Base-by-base conservation (phyloP, 1,140 invertebrate genomes). In the Asbolus verrucosus region DNA sequence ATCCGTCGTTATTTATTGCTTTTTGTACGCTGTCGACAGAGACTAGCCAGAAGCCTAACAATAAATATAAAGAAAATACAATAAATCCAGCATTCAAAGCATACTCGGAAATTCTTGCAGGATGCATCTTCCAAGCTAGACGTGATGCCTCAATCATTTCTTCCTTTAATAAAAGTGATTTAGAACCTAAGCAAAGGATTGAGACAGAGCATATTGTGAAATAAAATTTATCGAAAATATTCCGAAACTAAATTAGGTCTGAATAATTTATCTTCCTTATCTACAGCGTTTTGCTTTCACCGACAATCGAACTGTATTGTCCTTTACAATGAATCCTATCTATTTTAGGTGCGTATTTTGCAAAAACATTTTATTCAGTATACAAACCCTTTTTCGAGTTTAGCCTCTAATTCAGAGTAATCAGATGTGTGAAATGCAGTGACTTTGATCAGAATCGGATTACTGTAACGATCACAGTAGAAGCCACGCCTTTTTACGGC, bases 1-100 rank as follows among this genome's bases (percentile, higher is more conserved):
- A 27, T 41, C 36, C 39, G 31, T 4, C 39, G 33, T 63, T 41
- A 63, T 63, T 63, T 63, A 63, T 63, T 41, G 61, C 33, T 41
- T 63, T 62, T 62, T 38, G 59, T 62, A 18, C 16, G 36, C 13
- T 62, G 36, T 62, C 59, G 59, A 62, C 36, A 62, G n/a, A n/a
- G 59, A 54, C 46, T n/a, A 21, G 46, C 46, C 11, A 27, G 21
- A 27, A 27, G 46, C 19, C 46, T 27, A 19, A 54, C 46, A 54
- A 54, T 54, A 54, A 54, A 54, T 54, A 54, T 54, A 54, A 54
- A 50, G 18, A 13, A 50, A 54, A 24, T 54, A 54, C 46, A 54
- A 54, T 54, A 54, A 54, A 54, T 54, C 46, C 46, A 27, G 19
- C 19, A 24, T 54, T 54, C 46, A 54, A 54, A 54, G 46, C 46